Percentiles rank a stretch among this genome's conserved stretches.
Conservation (phyloP, 2,888 invertebrate genomes). For the Synanthedon andrenaeformis region DNA sequence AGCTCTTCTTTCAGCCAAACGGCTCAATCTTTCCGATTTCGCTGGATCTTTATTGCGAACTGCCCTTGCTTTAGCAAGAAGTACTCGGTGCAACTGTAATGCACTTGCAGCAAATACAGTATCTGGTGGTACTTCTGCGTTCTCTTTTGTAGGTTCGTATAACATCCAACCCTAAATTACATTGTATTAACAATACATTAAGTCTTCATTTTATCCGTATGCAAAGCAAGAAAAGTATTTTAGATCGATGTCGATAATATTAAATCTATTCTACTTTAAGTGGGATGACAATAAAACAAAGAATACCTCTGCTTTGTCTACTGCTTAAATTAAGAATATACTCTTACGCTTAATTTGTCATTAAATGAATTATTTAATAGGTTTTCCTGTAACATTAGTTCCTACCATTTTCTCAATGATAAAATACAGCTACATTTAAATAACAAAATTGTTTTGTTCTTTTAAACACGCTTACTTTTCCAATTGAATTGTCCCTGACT, state of each 20-base stretch:
- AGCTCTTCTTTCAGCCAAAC: slow-evolving; percentile 65
- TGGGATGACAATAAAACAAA: too few relatives aligned
- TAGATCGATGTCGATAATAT: too few relatives aligned
- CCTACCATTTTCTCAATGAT: too few relatives aligned
- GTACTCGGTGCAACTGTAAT: slow-evolving; percentile 46
- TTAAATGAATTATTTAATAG: too few relatives aligned
- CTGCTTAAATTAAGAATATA: too few relatives aligned
- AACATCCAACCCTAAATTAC: slow-evolving; percentile 37
- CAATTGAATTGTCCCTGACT: slow-evolving; percentile 46
- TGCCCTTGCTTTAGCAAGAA: slow-evolving; percentile 41
- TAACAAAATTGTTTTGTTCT: too few relatives aligned
- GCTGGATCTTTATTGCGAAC: slow-evolving; percentile 38
- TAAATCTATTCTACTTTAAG: too few relatives aligned
- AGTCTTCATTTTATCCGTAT: slow-evolving; percentile 1
- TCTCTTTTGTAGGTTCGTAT: slow-evolving; percentile 30
- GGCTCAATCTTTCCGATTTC: slow-evolving; percentile 53
- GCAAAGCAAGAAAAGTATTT: too few relatives aligned
- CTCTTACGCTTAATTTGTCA: too few relatives aligned
- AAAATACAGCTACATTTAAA: too few relatives aligned
- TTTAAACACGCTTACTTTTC: slow-evolving; percentile 32
- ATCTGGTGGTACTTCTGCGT: slow-evolving; percentile 18
- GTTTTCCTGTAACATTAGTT: too few relatives aligned
- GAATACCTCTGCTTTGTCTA: too few relatives aligned
- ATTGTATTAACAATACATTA: not conserved
- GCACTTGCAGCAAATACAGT: slow-evolving; percentile 58